Evolutionary conservation across 2,888 invertebrate species (phyloP).

Genomic region (Cabera pusaria): DNA sequence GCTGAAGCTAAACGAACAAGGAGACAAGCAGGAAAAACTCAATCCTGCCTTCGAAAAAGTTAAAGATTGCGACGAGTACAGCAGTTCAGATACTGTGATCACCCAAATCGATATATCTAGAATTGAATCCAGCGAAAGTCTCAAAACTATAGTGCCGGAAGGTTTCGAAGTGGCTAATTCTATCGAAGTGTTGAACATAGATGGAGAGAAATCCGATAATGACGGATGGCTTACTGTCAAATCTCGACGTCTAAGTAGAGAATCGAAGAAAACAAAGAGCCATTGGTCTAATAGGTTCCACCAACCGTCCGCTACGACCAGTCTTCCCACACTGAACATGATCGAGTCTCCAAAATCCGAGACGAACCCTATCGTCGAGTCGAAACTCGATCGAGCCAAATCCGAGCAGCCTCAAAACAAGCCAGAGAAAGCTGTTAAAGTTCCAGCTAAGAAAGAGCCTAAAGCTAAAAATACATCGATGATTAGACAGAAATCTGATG

Average conservation of each 20-base stretch:
- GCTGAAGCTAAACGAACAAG: constrained; percentile 63
- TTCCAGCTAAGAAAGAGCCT: constrained; percentile 26
- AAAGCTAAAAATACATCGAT: constrained; percentile 58
- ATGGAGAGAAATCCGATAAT: constrained; percentile 63
- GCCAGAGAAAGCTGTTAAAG: constrained; percentile 23
- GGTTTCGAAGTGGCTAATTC: constrained; percentile 66
- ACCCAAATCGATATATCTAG: constrained; percentile 69
- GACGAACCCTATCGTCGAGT: constrained; percentile 47
- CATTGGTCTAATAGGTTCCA: constrained; percentile 90
- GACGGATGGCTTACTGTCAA: constrained; percentile 97
- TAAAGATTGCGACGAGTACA: constrained; percentile 69
- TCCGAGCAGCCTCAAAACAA: constrained; percentile 63
- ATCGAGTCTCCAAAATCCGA: constrained; percentile 77
- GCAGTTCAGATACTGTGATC: constrained; percentile 83
- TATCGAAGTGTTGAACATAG: constrained; percentile 76
- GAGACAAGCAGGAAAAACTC: constrained; percentile 51
- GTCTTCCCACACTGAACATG: constrained; percentile 88
- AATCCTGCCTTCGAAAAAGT: constrained; percentile 53
- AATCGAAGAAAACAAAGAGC: constrained; percentile 84
- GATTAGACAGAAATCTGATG: constrained; percentile 84
- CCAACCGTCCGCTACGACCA: constrained; percentile 92
- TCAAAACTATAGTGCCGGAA: constrained; percentile 76
- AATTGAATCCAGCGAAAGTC: constrained; percentile 76
- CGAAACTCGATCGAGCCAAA: constrained; percentile 62
- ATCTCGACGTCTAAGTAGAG: constrained; percentile 85